Evolutionary conservation across 2,797 vertebrate species (phyloP), one percentile per base, ranked within the genome.

Genomic region (Iguana delicatissima): DNA sequence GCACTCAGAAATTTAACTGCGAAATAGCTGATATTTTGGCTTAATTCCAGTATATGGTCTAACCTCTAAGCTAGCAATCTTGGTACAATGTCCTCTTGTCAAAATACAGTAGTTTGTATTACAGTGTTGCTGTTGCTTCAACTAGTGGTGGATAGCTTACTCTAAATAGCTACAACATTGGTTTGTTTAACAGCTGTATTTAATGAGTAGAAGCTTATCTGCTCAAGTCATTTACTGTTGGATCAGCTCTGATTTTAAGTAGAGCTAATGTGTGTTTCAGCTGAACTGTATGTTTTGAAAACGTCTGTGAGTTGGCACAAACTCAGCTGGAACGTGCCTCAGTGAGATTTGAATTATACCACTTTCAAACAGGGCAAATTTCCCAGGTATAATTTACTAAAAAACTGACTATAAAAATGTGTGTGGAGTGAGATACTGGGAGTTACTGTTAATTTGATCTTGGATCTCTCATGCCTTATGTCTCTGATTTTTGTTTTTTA

Each of bases 41-140:
- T 77, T 91, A 42, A 83, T 72, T 95, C 93, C 95, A 96, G 89
- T 64, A 92, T 93, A 95, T 89, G 93, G 93, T 90, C 96, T 96
- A 96, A 96, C 95, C 13, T 84, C 18, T 96, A 96, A 96, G 96
- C 95, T 96, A 96, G 92, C 92, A 96, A 67, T 79, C 91, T 95
- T 94, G 90, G 91, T 93, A 94, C 91, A 95, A 94, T 96, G 96
- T 96, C 92, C 92, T 95, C 92, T 95, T 83, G 92, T 80, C 90
- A 95, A 91, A 69, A 92, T 96, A 90, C 94, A 62, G 81, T 85
- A 90, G 42, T 87, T 89, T 86, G 42, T 93, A 88, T 89, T 77
- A 62, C 92, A 86, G 59, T 91, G 81, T 94, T 94, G 69, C 74
- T 91, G 52, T 86, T 85, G 42, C 62, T 90, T 92, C 88, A 93